Evolutionary conservation across 2,113 vertebrate species (phyloP), one percentile per base, ranked within the genome.

Genomic region (Strix uralensis): DNA sequence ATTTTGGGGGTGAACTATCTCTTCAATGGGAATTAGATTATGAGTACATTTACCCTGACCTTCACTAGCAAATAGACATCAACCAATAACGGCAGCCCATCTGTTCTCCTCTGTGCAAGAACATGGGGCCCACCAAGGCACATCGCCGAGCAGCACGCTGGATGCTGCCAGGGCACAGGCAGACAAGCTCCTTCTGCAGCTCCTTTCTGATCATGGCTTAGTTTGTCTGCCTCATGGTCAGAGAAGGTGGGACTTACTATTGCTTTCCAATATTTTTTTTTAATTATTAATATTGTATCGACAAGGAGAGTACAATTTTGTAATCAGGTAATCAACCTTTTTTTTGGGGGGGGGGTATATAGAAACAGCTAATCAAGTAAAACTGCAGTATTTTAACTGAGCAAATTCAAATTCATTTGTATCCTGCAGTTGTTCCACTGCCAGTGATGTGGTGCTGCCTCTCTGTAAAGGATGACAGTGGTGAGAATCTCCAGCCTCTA

Each of bases 111-210:
- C 36, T 13, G 46, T 11, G 61, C 66, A 52, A 38, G 61, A 52
- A 1, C 14, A 6, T 0, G 8, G 55, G 9, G 10, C 1, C 5
- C 38, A 34, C 5, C 0, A 2, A 25, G 21, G 58, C 1, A 2
- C 14, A 10, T 29, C 44, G 40, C 58, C 9, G 2, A 47, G 62
- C 9, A 17, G 32, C 59, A 21, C 0, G 0, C 4, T 16, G 40
- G 32, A 6, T 18, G 29, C 44, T 73, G 26, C 9, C 2, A 3
- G 67, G 52, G 25, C 21, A 26, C 7, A 1, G 36, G 77, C 0
- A 1, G 66, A 21, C 65, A 77, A 19, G 57, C 10, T 91, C 20
- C 51, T 73, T 29, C 70, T 70, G 49, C 15, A 5, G 40, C 80
- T 74, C 23, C 36, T 52, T 29, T 40, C 51, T 54, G 42, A 11